Conservation (phyloP, 2,797 vertebrate species). For the Chaenodraco wilsoni region DNA sequence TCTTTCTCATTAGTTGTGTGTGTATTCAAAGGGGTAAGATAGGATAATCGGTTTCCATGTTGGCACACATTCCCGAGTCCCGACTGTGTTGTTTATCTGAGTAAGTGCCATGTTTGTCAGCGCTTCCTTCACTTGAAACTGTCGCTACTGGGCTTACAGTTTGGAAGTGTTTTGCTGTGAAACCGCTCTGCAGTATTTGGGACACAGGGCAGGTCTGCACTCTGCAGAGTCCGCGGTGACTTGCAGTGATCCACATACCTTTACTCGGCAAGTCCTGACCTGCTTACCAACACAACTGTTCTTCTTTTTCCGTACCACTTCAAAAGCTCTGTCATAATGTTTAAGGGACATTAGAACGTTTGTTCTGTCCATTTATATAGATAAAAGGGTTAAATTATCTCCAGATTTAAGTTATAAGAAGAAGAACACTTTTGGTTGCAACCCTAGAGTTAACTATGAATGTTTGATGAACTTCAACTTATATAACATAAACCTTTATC, state of each 20-base stretch:
- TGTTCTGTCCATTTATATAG: no score
- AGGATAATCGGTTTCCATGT: constrained; percentile 9
- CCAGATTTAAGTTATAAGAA: no score
- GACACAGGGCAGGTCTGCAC: constrained; percentile 16
- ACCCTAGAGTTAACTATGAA: no score
- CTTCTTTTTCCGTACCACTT: neutral
- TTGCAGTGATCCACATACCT: constrained; percentile 28
- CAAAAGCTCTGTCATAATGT: neutral
- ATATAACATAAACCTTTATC: neutral
- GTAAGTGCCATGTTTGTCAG: neutral
- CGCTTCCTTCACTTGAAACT: neutral
- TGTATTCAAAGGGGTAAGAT: constrained; percentile 14
- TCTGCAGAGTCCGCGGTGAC: constrained; percentile 14
- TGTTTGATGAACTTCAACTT: neutral
- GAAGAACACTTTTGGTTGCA: no score
- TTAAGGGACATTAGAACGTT: no score
- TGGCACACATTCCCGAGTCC: neutral
- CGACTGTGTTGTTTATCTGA: neutral
- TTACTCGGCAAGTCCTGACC: constrained; percentile 48
- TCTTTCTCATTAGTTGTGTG: constrained; percentile 22
- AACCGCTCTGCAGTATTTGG: neutral
- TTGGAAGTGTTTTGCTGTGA: neutral
- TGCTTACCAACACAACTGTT: constrained; percentile 4
- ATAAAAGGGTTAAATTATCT: no score
- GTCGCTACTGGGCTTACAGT: neutral